phyloP scores from a whole-genome alignment of 2,888 invertebrate genomes.

The Diarsia mendica region DNA sequence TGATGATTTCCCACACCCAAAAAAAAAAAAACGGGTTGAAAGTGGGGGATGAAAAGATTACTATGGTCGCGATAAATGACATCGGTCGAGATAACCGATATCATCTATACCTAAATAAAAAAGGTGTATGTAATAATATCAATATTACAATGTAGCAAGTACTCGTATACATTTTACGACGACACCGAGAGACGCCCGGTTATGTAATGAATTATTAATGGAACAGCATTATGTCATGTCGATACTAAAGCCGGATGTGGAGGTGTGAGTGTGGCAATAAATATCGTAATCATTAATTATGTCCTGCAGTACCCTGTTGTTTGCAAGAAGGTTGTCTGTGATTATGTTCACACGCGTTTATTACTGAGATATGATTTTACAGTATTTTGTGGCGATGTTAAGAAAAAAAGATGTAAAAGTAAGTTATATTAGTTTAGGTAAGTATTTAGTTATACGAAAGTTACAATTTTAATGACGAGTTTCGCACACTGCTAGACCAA shows the following conservation, averaged over 20 bases:
- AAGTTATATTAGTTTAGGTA: no score
- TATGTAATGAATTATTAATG: conserved; percentile 50
- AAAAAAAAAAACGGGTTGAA: no score
- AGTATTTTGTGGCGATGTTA: neutral
- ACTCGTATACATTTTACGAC: neutral
- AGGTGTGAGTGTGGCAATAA: conserved; percentile 10
- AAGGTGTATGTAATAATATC: neutral
- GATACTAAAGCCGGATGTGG: conserved; percentile 23
- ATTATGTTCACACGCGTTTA: conserved; percentile 16
- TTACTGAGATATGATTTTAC: neutral
- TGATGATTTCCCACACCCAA: no score
- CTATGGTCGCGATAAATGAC: no score
- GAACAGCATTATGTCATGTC: conserved; percentile 48
- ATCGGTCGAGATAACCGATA: no score
- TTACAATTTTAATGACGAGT: no score
- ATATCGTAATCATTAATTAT: conserved; percentile 13
- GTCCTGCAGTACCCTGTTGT: neutral
- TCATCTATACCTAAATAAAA: no score
- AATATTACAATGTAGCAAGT: conserved; percentile 18
- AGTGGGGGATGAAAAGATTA: no score
- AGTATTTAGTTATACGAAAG: no score
- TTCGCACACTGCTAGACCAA: no score
- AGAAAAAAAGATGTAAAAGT: no score
- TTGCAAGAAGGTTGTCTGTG: conserved; percentile 8
- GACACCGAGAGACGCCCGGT: conserved; percentile 26